These are phyloP conservation scores for Paramisgurnus dabryanus DNA, from an alignment of 2,113 vertebrate species.

Conservation along the genomic window DNA sequence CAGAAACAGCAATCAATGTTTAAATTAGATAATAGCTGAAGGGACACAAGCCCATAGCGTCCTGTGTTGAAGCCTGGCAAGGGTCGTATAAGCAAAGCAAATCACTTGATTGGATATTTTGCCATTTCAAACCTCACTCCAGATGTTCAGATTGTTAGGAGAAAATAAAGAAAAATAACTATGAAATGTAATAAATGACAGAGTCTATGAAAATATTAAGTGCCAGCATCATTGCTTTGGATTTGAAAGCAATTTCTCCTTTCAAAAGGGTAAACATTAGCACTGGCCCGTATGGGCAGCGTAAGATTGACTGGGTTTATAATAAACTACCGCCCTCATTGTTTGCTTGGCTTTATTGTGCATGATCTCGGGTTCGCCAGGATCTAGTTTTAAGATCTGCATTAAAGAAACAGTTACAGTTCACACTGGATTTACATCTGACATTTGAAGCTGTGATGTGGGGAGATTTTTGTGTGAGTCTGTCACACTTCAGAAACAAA, in stretches of 20 bases:
- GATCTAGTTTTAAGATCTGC: conserved; percentile 2
- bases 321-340: conserved; percentile 29
- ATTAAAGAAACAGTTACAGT: conserved; percentile 11
- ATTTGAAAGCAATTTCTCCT: conserved; percentile 14
- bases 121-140: conserved; percentile 69
- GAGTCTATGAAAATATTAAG: conserved; percentile 51
- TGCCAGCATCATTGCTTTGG: background rate
- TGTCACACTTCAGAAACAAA: background rate
- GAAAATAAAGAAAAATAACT: conserved; percentile 40
- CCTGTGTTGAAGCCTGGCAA: conserved; percentile 59
- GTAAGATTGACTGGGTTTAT: conserved; percentile 14
- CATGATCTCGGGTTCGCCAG: conserved; percentile 21
- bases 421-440: conserved; percentile 6
- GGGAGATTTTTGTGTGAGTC: conserved; percentile 4
- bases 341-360: conserved; percentile 27
- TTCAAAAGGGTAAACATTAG: conserved; percentile 1
- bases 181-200: conserved; percentile 50
- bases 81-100: conserved; percentile 61
- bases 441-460: conserved; percentile 26
- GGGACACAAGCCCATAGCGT: conserved; percentile 67
- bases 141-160: conserved; percentile 70
- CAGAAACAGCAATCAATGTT: conserved; percentile 58
- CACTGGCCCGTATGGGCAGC: conserved; percentile 24
- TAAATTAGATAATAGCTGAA: conserved; percentile 61
- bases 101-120: conserved; percentile 73